Base-by-base conservation (phyloP, 2,113 vertebrate genomes). In the rabbit (Oryctolagus cuniculus) region DNA sequence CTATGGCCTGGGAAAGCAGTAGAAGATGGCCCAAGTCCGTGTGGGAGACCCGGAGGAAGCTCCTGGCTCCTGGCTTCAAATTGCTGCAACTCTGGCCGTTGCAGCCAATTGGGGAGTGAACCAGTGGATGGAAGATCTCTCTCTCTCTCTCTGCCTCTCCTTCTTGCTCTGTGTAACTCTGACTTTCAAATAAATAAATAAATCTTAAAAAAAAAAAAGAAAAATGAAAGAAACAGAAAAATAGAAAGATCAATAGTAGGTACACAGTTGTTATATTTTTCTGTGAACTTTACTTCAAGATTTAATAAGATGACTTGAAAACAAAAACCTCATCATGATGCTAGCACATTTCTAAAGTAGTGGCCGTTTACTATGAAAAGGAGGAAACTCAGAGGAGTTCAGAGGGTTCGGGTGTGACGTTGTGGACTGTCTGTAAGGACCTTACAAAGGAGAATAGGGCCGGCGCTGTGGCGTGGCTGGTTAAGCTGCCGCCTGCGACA, bases 261-360 rank as follows among this genome's bases (percentile, higher is more conserved):
- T 29, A 51, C 13, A 36, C 10, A 34, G 22, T 70, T 75, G 22
- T 75, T n/a, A n/a, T n/a, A 49, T 58, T 95, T 95, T 87, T 72
- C 70, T 66, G 66, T 81, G 34, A 67, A 69, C 58, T 94, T 82
- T 36, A 87, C 61, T 91, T 22, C 36, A 86, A 90, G 84, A 80
- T 82, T 53, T 63, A 91, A 55, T 22, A n/a, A n/a, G n/a, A n/a
- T n/a, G 10, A 53, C 38, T 38, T n/a, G n/a, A 34, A 9, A 51
- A 69, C 27, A 36, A 67, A 70, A 87, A 73, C 6, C 31, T 90
- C 87, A 87, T 36, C 63, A 64, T 89, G 72, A 70, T 72, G 24
- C 51, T 87, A 74, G 55, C 51, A 38, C 24, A n/a, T n/a, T 87
- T 27, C 67, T n/a, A 6, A 70, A 78, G 15, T 24, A 78, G 25